phyloP scores from a whole-genome alignment of 23 tunicate genomes.

The Halocynthia aurantium region DNA sequence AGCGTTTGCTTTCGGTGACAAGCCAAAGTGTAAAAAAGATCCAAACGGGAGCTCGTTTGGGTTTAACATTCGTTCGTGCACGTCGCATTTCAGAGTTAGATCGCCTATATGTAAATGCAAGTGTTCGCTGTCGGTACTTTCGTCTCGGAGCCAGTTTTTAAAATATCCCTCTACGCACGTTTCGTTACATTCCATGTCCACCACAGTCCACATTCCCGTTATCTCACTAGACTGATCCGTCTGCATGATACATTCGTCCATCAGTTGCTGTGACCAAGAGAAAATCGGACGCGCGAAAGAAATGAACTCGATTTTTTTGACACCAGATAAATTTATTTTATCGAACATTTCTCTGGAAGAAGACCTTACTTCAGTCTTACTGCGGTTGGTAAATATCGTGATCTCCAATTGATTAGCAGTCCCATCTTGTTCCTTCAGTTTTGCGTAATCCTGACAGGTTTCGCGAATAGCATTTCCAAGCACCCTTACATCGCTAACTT shows the following conservation, averaged over 20 bases:
- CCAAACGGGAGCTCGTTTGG: constrained; percentile 42
- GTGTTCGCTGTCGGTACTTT: constrained; percentile 67
- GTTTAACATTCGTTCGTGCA: constrained; percentile 46
- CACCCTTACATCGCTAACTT: constrained; percentile 10
- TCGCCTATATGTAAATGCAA: constrained; percentile 36
- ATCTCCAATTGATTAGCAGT: constrained; percentile 36
- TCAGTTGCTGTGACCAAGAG: too few relatives aligned
- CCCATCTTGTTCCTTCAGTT: constrained; percentile 44
- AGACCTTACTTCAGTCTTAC: neutral
- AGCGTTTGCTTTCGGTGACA: neutral
- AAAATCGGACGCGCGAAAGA: constrained; percentile 6
- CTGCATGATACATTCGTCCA: neutral
- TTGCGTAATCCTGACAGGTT: constrained; percentile 46
- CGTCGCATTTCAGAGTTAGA: constrained; percentile 59
- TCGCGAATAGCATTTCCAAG: constrained; percentile 38
- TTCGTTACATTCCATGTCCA: constrained; percentile 28
- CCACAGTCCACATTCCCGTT: constrained; percentile 41
- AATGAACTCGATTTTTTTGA: constrained; percentile 31
- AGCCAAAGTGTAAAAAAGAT: constrained; percentile 13
- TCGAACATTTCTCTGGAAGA: constrained; percentile 11
- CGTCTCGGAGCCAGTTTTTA: constrained; percentile 58
- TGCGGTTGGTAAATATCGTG: constrained; percentile 41
- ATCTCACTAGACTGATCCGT: constrained; percentile 19
- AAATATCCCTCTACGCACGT: constrained; percentile 34
- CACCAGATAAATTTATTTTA: constrained; percentile 29